Conservation (phyloP, 2,888 invertebrate species). For the Phlogophora meticulosa region DNA sequence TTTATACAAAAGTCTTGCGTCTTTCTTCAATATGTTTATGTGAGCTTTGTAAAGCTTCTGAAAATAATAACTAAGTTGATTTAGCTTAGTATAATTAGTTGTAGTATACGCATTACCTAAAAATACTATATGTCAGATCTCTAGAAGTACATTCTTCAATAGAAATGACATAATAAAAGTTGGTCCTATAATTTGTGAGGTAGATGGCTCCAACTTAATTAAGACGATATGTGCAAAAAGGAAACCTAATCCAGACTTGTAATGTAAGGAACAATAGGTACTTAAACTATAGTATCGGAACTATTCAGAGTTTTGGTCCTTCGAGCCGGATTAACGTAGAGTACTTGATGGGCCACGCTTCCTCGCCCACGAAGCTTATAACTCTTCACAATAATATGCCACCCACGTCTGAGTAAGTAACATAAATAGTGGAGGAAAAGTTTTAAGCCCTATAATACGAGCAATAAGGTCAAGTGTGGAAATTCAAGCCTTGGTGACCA, state of each 20-base stretch:
- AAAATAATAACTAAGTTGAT: neutral
- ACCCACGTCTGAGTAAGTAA: slow-evolving; percentile 51
- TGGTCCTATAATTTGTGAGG: neutral
- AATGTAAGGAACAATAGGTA: slow-evolving; percentile 38
- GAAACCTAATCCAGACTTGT: slow-evolving; percentile 24
- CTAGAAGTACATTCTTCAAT: no score
- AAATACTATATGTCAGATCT: no score
- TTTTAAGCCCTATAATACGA: slow-evolving; percentile 33
- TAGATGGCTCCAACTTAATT: neutral
- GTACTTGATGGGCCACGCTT: slow-evolving; percentile 61
- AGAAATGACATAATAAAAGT: neutral
- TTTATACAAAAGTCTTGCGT: slow-evolving; percentile 23
- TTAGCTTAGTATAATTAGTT: neutral
- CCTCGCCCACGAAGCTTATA: slow-evolving; percentile 39
- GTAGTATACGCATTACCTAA: no score
- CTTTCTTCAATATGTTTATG: slow-evolving; percentile 23
- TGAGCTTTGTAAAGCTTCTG: slow-evolving; percentile 19
- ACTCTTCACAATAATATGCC: slow-evolving; percentile 53
- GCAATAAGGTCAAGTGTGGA: slow-evolving; percentile 46
- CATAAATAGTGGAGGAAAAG: slow-evolving; percentile 48
- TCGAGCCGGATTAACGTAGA: slow-evolving; percentile 66
- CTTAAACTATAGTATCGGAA: slow-evolving; percentile 45
- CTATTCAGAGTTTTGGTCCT: slow-evolving; percentile 65
- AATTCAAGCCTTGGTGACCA: slow-evolving; percentile 19
- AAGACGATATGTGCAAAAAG: slow-evolving; percentile 15